Percentiles rank a stretch among this genome's conserved stretches.
Evolutionary conservation across 2,888 invertebrate genomes (phyloP).

Genomic region (Tenthredo amoena): DNA sequence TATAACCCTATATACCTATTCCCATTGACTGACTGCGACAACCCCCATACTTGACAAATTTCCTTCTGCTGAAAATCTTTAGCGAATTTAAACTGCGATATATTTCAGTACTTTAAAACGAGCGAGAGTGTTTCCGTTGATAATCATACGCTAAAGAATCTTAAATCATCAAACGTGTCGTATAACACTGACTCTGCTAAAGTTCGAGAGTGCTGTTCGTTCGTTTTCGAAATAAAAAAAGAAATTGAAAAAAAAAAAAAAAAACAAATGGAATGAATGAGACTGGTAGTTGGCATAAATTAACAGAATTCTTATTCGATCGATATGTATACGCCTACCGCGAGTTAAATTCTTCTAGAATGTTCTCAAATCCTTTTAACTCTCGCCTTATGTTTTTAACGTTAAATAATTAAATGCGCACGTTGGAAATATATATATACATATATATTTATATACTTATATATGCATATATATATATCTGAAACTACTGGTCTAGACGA

Average conservation of each 20-base stretch:
- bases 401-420: neutral
- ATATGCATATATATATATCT: neutral
- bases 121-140: neutral
- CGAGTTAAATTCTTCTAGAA: neutral
- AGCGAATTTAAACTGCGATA: neutral
- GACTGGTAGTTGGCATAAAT: neutral
- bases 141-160: neutral
- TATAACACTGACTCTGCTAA: neutral
- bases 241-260: neutral
- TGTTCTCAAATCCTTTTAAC: neutral
- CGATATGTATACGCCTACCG: neutral
- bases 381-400: neutral
- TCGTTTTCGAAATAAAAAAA: neutral
- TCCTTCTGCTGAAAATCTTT: neutral
- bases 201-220: neutral
- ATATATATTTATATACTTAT: neutral
- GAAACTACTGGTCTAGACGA: slow-evolving; percentile 1
- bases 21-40: neutral
- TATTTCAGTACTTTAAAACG: neutral
- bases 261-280: neutral
- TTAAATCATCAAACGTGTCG: slow-evolving; percentile 1
- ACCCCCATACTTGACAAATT: neutral
- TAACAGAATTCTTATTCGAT: neutral
- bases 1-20: neutral
- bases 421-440: neutral